Percentiles rank a stretch among this genome's conserved stretches.
Evolutionary conservation across 2,113 vertebrate species (phyloP).

Genomic region (Bothrops jararaca): DNA sequence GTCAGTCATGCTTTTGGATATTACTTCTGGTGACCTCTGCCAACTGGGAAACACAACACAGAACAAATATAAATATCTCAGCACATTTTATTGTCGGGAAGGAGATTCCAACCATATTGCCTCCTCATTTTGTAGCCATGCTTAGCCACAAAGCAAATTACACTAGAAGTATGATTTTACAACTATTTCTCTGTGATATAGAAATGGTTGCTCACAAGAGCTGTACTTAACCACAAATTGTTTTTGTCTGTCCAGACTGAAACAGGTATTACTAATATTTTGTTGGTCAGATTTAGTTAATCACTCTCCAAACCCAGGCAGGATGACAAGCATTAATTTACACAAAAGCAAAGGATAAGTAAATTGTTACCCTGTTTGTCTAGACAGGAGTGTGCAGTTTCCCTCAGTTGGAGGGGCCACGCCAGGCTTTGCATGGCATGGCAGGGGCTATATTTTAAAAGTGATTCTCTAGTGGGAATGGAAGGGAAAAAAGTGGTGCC

Average conservation of each 20-base stretch:
- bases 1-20: neutral
- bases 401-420: neutral
- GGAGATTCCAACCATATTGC: neutral
- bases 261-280: neutral
- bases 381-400: neutral
- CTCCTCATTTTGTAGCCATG: neutral
- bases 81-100: neutral
- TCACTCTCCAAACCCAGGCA: neutral
- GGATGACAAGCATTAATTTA: neutral
- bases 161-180: neutral
- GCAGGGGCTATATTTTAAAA: neutral
- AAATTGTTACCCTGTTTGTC: neutral
- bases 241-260: neutral
- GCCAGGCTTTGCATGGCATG: neutral
- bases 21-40: neutral
- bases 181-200: accelerated
- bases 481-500: neutral
- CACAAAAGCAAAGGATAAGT: neutral
- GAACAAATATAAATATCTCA: neutral
- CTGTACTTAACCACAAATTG: neutral
- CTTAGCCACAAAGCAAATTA: neutral
- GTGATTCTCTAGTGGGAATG: neutral
- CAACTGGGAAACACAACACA: neutral
- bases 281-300: neutral
- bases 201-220: neutral